phyloP scores from a whole-genome alignment of 1,140 invertebrate genomes.

The Drosophila serrata region DNA sequence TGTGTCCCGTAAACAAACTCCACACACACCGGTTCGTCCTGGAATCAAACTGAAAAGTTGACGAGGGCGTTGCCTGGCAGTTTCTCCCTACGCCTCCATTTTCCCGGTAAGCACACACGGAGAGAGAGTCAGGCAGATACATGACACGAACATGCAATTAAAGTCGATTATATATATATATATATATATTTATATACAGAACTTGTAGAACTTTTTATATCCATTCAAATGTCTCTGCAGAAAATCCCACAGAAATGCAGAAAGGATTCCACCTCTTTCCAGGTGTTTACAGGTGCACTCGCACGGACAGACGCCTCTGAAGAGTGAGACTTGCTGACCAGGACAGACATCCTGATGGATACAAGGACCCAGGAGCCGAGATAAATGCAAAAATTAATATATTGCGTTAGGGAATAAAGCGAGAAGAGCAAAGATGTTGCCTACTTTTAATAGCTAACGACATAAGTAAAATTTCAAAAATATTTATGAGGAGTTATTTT shows the following conservation, averaged over 20 bases:
- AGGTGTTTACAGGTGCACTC: conserved; percentile 7
- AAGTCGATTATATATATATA: conserved; percentile 55
- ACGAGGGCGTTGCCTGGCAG: conserved; percentile 70
- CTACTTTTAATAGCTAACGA: neutral
- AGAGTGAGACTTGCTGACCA: conserved; percentile 12
- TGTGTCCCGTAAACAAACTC: conserved; percentile 69
- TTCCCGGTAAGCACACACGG: neutral
- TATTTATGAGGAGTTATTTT: too few species aligned
- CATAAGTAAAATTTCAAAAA: too few species aligned
- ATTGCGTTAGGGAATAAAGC: neutral
- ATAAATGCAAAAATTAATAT: neutral
- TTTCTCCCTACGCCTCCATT: conserved; percentile 5
- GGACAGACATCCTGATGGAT: neutral
- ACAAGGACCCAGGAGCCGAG: neutral
- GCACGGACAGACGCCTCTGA: conserved; percentile 21
- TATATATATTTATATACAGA: conserved; percentile 23
- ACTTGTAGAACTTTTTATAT: conserved; percentile 7
- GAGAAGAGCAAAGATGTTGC: too few species aligned
- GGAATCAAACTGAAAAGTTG: conserved; percentile 41
- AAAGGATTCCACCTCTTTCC: neutral
- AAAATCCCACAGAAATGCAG: neutral
- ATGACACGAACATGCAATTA: conserved; percentile 65
- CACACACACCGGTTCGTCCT: conserved; percentile 21
- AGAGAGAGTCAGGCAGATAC: conserved; percentile 1
- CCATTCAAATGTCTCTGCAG: conserved; percentile 3